Evolutionary conservation across 2,888 invertebrate species (phyloP), one percentile per base, ranked within the genome.

Genomic region (Amiota mariae): DNA sequence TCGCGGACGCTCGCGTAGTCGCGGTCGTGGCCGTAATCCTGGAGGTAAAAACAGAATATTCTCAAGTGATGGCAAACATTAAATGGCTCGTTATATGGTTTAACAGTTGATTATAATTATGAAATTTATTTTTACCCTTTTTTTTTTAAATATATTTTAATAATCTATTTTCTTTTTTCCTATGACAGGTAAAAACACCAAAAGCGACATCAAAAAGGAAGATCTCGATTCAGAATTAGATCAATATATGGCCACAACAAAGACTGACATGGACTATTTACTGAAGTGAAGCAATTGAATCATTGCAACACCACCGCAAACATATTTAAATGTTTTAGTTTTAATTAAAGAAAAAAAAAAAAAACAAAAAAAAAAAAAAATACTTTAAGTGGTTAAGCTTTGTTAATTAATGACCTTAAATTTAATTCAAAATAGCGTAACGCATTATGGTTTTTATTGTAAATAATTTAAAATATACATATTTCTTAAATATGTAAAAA

Each of bases 171-270:
- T 20, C 68, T 49, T 66, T 15, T 15, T 64, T 59, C n/a, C 20
- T 24, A 13, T 36, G 18, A 12, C 61, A 87, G 89, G 85, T 73
- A 87, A 82, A 71, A 73, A 75, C 68, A 49, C 75, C 15, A 78
- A 75, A 56, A 67, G 63, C 8, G 59, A 85, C 15, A 84, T 89
- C 0, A 91, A 92, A 1, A 92, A 91, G 73, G 94, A 94, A 78
- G 92, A 93, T 83, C 87, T 94, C 72, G 94, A 94, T 81, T 91
- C 91, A n/a, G 93, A 95, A 81, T 87, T 94, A 49, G 94, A 94
- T 80, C 92, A 92, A 73, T 94, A 94, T 89, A 94, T 94, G 94
- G 91, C 94, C 4, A 92, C 92, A 81, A 92, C 93, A 36, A 93
- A 92, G 82, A 89, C 84, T 54, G 85, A 85, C 73, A 83, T 86